phyloP scores from a whole-genome alignment of 37 sponge, comb jelly and placozoan species.

The Diacarnus erythraeanus region DNA sequence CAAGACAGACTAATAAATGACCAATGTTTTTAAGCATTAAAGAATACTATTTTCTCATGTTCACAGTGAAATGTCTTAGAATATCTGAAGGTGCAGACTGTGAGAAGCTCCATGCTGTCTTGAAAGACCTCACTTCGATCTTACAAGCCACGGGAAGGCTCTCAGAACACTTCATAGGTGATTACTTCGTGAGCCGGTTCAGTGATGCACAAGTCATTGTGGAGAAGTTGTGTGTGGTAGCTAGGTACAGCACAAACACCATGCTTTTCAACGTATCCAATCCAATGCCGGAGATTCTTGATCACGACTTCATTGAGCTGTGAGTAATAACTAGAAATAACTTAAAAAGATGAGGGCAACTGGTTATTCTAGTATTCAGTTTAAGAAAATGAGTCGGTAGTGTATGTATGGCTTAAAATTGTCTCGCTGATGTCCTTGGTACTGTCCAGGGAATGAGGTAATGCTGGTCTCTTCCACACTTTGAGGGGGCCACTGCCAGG shows the following conservation, averaged over 20 bases:
- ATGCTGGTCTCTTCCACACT: no score
- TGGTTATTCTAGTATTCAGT: no score
- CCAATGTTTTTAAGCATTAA: no score
- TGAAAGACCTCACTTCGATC: conserved; percentile 72
- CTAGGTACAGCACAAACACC: conserved; percentile 52
- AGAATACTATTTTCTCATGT: no score
- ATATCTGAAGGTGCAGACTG: conserved; percentile 47
- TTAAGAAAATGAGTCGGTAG: no score
- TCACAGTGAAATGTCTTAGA: background rate
- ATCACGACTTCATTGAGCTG: conserved; percentile 75
- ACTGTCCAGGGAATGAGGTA: no score
- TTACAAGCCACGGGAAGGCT: conserved; percentile 76
- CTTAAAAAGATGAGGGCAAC: no score
- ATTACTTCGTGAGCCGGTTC: conserved; percentile 38
- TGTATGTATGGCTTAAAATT: no score
- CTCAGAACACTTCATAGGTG: conserved; percentile 77
- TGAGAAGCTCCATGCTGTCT: conserved; percentile 66
- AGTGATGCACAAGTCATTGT: conserved; percentile 49
- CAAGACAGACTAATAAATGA: no score
- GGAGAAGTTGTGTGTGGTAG: conserved; percentile 54
- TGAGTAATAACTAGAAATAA: no score
- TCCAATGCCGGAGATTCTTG: conserved; percentile 44
- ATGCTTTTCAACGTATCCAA: conserved; percentile 38
- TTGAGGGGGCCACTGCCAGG: no score
- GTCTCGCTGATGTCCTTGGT: no score